phyloP scores from a whole-genome alignment of 2,797 vertebrate genomes.

The Enteromius mattozi region DNA sequence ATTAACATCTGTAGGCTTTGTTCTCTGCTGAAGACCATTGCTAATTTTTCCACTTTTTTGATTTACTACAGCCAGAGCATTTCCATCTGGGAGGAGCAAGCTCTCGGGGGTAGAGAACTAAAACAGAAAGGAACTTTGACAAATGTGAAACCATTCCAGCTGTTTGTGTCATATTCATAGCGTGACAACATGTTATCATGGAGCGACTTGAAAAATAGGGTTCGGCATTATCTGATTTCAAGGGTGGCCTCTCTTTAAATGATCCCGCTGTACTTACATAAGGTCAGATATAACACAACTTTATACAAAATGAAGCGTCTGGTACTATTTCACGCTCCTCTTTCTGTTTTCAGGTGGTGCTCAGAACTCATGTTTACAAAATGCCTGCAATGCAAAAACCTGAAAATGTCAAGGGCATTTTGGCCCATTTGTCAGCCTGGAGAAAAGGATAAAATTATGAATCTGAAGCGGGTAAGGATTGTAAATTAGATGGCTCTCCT shows the following conservation, averaged over 20 bases:
- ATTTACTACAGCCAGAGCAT: neutral
- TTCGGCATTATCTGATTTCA: neutral
- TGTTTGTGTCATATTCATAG: neutral
- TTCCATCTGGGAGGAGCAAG: neutral
- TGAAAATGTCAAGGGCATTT: conserved; percentile 52
- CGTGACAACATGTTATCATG: neutral
- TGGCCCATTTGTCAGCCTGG: neutral
- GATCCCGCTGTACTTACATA: neutral
- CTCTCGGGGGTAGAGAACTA: neutral
- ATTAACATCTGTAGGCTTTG: neutral
- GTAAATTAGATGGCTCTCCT: conserved; percentile 29
- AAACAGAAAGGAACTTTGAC: neutral
- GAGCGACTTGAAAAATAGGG: neutral
- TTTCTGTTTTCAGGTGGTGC: conserved; percentile 13
- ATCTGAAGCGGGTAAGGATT: neutral
- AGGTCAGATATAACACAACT: conserved; percentile 3
- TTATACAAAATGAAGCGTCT: neutral
- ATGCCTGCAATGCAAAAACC: conserved; percentile 26
- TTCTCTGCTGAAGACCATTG: neutral
- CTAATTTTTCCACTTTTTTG: neutral
- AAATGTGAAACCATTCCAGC: neutral
- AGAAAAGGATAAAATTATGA: conserved; percentile 29
- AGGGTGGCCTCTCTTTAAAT: neutral
- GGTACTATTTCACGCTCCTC: neutral
- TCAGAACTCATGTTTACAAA: conserved; percentile 31